Evolutionary conservation across 2,113 vertebrate genomes (phyloP).

Genomic region (Fulmarus glacialis): DNA sequence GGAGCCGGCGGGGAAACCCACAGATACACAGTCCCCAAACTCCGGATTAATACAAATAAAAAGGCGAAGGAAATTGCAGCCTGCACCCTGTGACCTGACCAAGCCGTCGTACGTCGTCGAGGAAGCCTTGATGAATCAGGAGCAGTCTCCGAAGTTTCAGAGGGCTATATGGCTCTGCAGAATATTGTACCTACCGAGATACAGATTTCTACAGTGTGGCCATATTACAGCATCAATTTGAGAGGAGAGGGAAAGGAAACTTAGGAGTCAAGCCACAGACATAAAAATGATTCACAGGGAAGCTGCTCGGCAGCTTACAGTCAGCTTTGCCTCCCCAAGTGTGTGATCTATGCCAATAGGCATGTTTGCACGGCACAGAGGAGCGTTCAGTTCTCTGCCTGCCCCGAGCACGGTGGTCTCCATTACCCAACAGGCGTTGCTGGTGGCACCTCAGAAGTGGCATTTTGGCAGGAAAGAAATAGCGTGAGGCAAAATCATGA

Average conservation of each 20-base stretch:
- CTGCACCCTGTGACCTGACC: conserved; percentile 44
- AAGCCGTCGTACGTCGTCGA: background rate
- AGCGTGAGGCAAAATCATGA: background rate
- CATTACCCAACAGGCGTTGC: background rate
- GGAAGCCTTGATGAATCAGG: conserved; percentile 29
- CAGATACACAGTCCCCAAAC: background rate
- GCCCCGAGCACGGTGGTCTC: background rate
- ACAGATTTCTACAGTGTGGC: background rate
- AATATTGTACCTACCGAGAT: background rate
- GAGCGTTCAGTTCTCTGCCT: background rate
- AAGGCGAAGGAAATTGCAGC: conserved; percentile 44
- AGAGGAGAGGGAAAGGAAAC: background rate
- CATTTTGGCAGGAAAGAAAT: background rate
- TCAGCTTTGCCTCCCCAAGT: background rate
- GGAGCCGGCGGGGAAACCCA: background rate
- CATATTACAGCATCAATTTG: background rate
- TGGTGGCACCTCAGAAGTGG: conserved; percentile 5
- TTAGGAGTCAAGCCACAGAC: background rate
- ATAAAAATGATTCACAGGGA: conserved; percentile 1
- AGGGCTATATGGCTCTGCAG: background rate
- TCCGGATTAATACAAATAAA: conserved; percentile 34
- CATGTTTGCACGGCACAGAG: background rate
- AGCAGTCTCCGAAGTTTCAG: background rate
- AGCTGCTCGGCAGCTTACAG: background rate
- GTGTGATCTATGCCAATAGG: background rate